A percentile compares a stretch with the other conserved stretches of the same genome.
These are phyloP conservation scores for Caenorhabditis becei DNA, from an alignment of 2,888 invertebrate genomes.

Conservation along the genomic window DNA sequence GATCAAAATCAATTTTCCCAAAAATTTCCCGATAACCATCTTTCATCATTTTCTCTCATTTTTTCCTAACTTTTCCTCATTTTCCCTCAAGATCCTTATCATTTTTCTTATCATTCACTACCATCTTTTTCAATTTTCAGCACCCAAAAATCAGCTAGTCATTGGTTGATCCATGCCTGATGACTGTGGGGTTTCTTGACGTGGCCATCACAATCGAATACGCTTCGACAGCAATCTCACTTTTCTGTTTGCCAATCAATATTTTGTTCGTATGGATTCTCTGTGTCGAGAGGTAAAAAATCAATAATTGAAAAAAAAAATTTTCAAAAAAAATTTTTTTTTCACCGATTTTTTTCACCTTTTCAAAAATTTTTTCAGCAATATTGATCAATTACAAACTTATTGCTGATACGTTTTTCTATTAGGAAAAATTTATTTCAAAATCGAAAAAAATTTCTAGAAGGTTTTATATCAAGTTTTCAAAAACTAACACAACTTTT, in stretches of 20 bases:
- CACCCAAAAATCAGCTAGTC: constrained; percentile 29
- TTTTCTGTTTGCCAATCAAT: constrained; percentile 72
- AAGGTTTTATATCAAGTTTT: too few relatives aligned
- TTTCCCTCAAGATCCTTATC: constrained; percentile 1
- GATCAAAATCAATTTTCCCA: not conserved
- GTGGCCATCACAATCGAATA: constrained; percentile 67
- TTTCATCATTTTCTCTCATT: not conserved
- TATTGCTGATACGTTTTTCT: too few relatives aligned
- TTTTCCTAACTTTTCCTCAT: not conserved
- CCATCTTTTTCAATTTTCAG: too few relatives aligned
- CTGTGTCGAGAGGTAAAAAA: constrained; percentile 61
- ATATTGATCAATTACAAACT: too few relatives aligned
- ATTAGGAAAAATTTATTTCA: too few relatives aligned
- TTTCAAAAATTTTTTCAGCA: not conserved
- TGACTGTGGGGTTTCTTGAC: constrained; percentile 54
- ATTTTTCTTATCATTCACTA: not conserved
- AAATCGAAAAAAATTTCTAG: too few relatives aligned
- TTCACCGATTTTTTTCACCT: too few relatives aligned
- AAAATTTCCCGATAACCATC: not conserved
- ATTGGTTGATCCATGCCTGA: constrained; percentile 40
- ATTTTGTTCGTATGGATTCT: constrained; percentile 69
- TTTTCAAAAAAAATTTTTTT: constrained; percentile 9
- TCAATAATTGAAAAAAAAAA: not conserved
- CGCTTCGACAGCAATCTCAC: constrained; percentile 66
- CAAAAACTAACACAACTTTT: too few relatives aligned